Base-by-base conservation (phyloP, 2,113 vertebrate genomes). In the Amphiprion ocellaris region DNA sequence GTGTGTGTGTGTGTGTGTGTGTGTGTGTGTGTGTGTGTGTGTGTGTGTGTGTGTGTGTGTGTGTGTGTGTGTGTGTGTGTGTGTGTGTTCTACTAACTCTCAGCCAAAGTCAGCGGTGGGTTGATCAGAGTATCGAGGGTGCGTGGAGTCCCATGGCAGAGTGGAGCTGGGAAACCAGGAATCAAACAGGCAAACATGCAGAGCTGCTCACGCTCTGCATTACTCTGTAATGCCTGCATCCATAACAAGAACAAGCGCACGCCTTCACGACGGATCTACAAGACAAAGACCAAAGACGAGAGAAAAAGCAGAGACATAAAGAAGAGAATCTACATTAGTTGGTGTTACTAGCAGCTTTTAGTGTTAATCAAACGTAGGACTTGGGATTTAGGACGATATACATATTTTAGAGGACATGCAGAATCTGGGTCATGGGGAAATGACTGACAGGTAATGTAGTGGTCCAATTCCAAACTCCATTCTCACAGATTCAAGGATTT, bases 141-240 rank as follows among this genome's bases (percentile, higher is more conserved):
- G 87, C 96, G 96, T 69, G 96, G 96, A 28, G 96, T 97, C 69
- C 95, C 94, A 28, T 98, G 96, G 67, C 94, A 97, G 15, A 96
- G 95, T 9, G 97, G 98, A 61, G 97, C 92, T 10, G 97, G 97
- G 93, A 99, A 99, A 79, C 98, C 98, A 55, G 98, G 98, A 90
- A 99, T 98, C 92, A 99, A 94, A 87, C 98, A 99, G 41, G 98
- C 98, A 82, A 99, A 99, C 93, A 99, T 98, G 92, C 97, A 98
- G 72, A 99, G 95, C 80, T 99, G 97, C 91, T 99, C 98, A 56
- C 89, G 95, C 90, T 96, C 96, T 16, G 98, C 98, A 68, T 99
- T 97, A 88, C 93, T 96, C 74, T 99, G 98, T 85, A 99, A 94
- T 14, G 97, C 97, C 96, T 99, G 98, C 93, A 99, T 95, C 98